Percentiles rank a stretch among this genome's conserved stretches.
phyloP scores from a whole-genome alignment of 2,797 vertebrate species.

The Onychomys leucogaster region DNA sequence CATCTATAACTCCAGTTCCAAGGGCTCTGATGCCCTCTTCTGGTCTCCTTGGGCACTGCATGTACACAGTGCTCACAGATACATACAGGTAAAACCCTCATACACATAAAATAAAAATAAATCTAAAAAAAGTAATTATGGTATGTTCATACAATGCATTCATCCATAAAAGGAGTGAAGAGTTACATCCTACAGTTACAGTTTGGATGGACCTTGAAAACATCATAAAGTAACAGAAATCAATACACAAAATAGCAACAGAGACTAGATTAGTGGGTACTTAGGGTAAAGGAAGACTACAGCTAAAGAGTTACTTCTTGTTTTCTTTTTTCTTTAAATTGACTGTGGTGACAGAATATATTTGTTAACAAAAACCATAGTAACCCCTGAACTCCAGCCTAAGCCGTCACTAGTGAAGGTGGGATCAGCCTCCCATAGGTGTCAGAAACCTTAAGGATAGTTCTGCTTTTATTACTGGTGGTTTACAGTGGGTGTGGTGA shows the following conservation, averaged over 20 bases:
- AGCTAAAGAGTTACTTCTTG: neutral
- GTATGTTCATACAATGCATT: neutral
- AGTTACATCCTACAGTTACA: neutral
- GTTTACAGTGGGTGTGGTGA: neutral
- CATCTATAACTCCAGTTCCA: neutral
- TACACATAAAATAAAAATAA: neutral
- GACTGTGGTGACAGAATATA: neutral
- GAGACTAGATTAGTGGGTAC: neutral
- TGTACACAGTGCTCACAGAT: neutral
- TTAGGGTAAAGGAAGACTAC: rapidly evolving
- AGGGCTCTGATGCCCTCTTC: neutral
- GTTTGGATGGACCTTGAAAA: neutral
- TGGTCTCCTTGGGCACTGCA: neutral
- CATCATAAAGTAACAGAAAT: neutral
- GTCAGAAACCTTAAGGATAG: neutral
- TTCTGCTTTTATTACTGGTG: neutral
- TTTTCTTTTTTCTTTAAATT: no score
- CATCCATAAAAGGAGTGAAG: neutral
- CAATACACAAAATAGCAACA: neutral
- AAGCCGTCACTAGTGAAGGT: neutral
- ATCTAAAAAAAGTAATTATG: neutral
- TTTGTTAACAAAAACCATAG: neutral
- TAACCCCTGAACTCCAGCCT: neutral
- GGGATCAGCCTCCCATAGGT: neutral
- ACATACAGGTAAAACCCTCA: neutral